Evolutionary conservation across 2,113 vertebrate genomes (phyloP).

Genomic region (Tyto alba): DNA sequence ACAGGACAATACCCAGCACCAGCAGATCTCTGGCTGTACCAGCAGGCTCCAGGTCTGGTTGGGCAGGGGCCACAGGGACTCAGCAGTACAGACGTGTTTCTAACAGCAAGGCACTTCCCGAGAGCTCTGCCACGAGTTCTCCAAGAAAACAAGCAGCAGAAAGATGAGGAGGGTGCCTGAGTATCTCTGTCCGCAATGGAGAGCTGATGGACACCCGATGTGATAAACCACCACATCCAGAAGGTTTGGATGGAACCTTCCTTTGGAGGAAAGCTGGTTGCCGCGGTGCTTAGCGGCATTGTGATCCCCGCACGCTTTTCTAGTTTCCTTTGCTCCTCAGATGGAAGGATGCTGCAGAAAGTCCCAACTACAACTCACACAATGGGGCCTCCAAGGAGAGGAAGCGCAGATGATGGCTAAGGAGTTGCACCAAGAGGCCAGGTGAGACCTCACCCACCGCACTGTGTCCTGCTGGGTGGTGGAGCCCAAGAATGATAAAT

Average conservation of each 20-base stretch:
- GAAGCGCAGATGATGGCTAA: neutral
- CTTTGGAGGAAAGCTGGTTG: neutral
- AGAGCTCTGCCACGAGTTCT: neutral
- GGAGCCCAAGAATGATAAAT: neutral
- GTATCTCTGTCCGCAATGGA: neutral
- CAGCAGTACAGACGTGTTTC: neutral
- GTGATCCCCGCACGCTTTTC: neutral
- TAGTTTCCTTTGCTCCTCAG: neutral
- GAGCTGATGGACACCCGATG: neutral
- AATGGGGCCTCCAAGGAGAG: neutral
- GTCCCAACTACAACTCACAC: fast-evolving
- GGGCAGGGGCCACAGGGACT: neutral
- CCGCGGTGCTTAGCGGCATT: fast-evolving
- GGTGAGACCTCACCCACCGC: neutral
- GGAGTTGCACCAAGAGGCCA: neutral
- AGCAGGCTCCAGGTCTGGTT: neutral
- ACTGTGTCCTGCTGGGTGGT: neutral
- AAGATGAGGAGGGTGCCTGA: neutral
- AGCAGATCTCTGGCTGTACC: neutral
- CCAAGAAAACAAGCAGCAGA: neutral
- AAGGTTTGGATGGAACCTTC: neutral
- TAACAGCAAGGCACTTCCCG: neutral
- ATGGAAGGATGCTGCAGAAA: neutral
- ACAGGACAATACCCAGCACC: neutral
- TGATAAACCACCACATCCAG: neutral